A percentile compares a stretch with the other conserved stretches of the same genome.
Conservation (phyloP, 2,888 invertebrate species). For the Herminia tarsipennalis region DNA sequence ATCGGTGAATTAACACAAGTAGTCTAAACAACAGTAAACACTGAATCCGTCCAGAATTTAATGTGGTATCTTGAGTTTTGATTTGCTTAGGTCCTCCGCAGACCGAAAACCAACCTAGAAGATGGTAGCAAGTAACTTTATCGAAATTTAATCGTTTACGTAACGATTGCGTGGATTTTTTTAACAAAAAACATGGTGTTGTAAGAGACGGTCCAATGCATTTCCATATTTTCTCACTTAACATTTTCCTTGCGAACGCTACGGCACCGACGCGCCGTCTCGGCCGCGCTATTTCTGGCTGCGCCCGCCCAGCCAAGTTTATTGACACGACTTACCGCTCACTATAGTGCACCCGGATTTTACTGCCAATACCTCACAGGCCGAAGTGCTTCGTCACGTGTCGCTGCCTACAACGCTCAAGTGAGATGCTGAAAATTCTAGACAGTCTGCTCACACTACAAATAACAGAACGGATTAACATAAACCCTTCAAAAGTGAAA, state of each 20-base stretch:
- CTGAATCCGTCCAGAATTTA: too few species aligned
- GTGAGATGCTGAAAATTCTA: slow-evolving; percentile 7
- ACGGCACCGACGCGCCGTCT: slow-evolving; percentile 67
- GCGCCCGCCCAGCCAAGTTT: slow-evolving; percentile 82
- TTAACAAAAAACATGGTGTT: background rate
- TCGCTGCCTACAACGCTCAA: slow-evolving; percentile 11
- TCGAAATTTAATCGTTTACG: too few species aligned
- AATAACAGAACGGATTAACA: too few species aligned
- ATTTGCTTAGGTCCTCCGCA: too few species aligned
- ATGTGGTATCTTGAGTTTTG: too few species aligned
- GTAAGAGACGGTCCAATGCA: slow-evolving; percentile 8
- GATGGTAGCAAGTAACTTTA: too few species aligned
- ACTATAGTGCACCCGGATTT: slow-evolving; percentile 60
- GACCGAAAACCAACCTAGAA: too few species aligned
- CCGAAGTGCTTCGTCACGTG: slow-evolving; percentile 34
- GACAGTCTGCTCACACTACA: background rate
- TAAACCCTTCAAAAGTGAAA: too few species aligned
- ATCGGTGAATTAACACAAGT: too few species aligned
- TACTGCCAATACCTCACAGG: slow-evolving; percentile 54
- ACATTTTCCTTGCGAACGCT: slow-evolving; percentile 57
- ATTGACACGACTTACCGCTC: slow-evolving; percentile 72
- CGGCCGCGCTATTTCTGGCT: slow-evolving; percentile 75
- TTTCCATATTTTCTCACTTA: slow-evolving; percentile 30
- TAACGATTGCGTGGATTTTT: background rate
- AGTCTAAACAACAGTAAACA: too few species aligned